Conservation (phyloP, 2,797 vertebrate species). For the Carduelis carduelis region DNA sequence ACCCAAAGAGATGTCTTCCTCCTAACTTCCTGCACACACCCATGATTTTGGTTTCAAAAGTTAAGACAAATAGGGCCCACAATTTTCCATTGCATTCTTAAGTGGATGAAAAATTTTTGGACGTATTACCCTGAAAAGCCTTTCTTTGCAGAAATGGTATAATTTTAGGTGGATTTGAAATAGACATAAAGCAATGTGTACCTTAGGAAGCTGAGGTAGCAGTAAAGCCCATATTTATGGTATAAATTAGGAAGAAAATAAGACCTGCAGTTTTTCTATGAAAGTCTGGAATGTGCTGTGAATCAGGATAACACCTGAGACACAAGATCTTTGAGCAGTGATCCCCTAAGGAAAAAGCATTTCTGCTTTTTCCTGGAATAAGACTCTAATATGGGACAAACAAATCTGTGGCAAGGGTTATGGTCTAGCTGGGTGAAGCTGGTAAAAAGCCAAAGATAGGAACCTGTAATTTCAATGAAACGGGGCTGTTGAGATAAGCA, state of each 20-base stretch:
- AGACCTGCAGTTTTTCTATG: background rate
- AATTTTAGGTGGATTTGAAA: background rate
- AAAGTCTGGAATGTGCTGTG: background rate
- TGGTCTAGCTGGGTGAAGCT: background rate
- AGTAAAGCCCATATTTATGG: background rate
- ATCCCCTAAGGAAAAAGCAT: background rate
- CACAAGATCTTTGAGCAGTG: background rate
- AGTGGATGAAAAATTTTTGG: background rate
- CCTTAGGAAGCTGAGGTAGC: background rate
- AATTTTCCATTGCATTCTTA: background rate
- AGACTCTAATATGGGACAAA: background rate
- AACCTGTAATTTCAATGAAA: background rate
- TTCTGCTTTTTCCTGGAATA: background rate
- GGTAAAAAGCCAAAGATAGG: background rate
- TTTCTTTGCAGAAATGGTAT: background rate
- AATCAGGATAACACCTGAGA: background rate
- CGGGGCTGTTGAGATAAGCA: background rate
- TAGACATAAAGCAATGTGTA: background rate
- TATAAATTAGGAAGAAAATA: background rate
- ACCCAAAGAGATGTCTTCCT: background rate
- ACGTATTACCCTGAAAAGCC: background rate
- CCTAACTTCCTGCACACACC: background rate
- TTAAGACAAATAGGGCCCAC: background rate
- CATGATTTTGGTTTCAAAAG: background rate
- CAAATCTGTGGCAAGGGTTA: background rate